A percentile compares a stretch with the other conserved stretches of the same genome.
These are phyloP conservation scores for Pseudococcus jackbeardsleyi DNA, from an alignment of 2,888 invertebrate genomes.

Conservation along the genomic window DNA sequence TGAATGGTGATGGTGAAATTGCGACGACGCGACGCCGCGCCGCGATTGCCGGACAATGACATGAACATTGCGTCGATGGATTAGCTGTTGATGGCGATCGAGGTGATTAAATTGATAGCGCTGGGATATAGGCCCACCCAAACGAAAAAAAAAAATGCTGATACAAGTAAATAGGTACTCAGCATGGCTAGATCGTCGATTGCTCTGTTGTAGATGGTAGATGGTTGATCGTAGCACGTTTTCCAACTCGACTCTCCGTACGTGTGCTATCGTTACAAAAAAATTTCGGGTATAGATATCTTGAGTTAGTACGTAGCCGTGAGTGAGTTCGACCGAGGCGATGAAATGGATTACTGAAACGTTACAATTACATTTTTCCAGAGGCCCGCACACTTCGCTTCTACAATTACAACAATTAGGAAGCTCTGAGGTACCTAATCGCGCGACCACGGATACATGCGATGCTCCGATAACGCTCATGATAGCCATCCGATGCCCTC, in stretches of 20 bases:
- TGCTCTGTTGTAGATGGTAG: neutral
- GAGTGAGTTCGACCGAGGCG: neutral
- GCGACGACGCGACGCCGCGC: neutral
- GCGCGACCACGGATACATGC: neutral
- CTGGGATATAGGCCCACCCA: neutral
- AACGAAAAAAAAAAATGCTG: neutral
- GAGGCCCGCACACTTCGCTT: constrained; percentile 2
- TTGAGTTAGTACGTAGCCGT: neutral
- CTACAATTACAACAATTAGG: constrained; percentile 13
- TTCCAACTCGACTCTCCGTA: neutral
- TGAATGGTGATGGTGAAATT: neutral
- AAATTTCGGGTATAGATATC: neutral
- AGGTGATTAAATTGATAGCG: constrained; percentile 9
- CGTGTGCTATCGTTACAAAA: constrained; percentile 7
- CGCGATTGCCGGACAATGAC: neutral
- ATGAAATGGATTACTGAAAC: constrained; percentile 28
- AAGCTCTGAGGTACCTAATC: neutral
- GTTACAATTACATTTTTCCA: constrained; percentile 11
- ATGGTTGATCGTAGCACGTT: neutral
- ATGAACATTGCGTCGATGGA: neutral
- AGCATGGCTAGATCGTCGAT: neutral
- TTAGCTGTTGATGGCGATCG: constrained; percentile 28
- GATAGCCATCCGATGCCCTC: neutral
- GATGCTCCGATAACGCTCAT: constrained; percentile 4
- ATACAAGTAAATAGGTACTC: neutral